phyloP scores from a whole-genome alignment of 1,140 invertebrate species.

The Drosophila seguyi region DNA sequence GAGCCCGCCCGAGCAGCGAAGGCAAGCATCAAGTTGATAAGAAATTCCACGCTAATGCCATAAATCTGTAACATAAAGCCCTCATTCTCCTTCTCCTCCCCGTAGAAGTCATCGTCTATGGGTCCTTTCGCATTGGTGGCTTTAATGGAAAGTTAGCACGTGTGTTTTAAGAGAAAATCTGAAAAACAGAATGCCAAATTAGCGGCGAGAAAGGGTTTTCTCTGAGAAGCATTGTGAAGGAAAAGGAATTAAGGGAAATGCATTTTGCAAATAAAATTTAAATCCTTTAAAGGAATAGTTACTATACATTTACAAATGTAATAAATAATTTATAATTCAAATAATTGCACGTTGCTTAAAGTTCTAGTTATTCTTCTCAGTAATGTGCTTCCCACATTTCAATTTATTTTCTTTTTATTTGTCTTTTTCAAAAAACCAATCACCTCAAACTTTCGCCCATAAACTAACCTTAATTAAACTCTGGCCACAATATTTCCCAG shows the following conservation, averaged over 20 bases:
- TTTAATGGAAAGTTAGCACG: constrained; percentile 38
- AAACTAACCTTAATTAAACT: not conserved
- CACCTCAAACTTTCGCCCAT: not conserved
- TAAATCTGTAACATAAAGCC: constrained; percentile 59
- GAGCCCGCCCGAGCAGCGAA: not conserved
- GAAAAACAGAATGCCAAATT: constrained; percentile 31
- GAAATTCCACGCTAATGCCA: constrained; percentile 49
- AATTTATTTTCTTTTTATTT: not conserved
- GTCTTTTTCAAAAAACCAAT: not conserved
- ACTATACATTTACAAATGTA: no score
- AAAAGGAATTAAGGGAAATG: not conserved
- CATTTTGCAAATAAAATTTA: not conserved
- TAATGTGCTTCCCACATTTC: not conserved
- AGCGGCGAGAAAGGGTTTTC: not conserved
- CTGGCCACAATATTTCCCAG: not conserved
- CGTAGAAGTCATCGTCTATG: not conserved
- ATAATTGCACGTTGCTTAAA: not conserved
- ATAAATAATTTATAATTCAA: no score
- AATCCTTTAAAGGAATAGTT: no score
- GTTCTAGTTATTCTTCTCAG: not conserved
- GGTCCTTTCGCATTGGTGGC: not conserved
- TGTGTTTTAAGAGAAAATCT: constrained; percentile 7
- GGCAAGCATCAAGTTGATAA: constrained; percentile 49
- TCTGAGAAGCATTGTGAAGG: not conserved
- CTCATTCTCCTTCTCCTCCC: not conserved